Base-by-base conservation (phyloP, 2,113 vertebrate species). In the Reinhardtius hippoglossoides region DNA sequence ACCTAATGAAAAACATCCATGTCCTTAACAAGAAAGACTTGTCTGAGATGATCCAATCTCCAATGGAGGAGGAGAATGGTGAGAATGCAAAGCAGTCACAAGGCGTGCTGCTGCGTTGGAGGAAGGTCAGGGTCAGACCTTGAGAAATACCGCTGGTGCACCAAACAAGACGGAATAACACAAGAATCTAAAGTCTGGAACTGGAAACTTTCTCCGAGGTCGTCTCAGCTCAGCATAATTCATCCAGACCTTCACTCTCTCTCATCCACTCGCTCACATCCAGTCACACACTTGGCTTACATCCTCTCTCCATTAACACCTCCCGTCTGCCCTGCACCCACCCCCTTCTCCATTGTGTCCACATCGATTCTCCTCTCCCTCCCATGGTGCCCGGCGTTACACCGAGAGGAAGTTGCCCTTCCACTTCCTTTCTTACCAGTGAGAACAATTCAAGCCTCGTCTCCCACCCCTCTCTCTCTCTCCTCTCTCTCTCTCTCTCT, bases 341-440 rank as follows among this genome's bases (percentile, higher is more conserved):
- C 59, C 58, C 79, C 23, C 73, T 63, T 63, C 78, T 80, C 85
- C 74, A 92, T 91, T 91, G 91, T 94, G 85, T 89, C 67, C 10
- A 9, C 18, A 10, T 73, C 2, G 31, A 65, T 78, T 80, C 79
- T 82, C 74, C 27, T 63, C 81, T 79, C 74, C 58, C 58, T 91
- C 89, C 78, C 72, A 74, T 59, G 27, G 71, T 87, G 80, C 74
- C 74, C 12, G 58, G 76, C 57, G 21, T 71, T 59, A 52, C 74
- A 68, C 71, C 74, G 61, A 87, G 76, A 91, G 92, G 93, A 95
- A 93, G 81, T 74, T 77, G 84, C 85, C 82, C 64, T 91, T 93
- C 84, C 88, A 91, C 81, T 89, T 93, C 91, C 90, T 90, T 48
- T 81, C 88, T 78, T 55, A 71, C 78, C 82, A 81, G 76, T 90